Evolutionary conservation across 2,113 vertebrate genomes (phyloP), one percentile per base, ranked within the genome.

Genomic region (Theropithecus gelada): DNA sequence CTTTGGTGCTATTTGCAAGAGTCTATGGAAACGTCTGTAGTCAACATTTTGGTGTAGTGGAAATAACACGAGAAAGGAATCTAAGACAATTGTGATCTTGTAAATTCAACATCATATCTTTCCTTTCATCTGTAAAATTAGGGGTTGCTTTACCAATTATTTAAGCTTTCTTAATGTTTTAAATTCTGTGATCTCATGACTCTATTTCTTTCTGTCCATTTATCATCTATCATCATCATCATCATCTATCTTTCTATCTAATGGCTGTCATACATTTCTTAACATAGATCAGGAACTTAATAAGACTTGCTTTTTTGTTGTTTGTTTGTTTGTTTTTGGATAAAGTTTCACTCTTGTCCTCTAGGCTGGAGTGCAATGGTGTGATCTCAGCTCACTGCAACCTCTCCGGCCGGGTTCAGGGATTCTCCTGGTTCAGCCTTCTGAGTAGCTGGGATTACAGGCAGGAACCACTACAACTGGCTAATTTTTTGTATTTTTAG

Each of bases 141-240:
- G 9, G 8, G 6, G 40, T 22, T 90, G 55, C 0, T 18, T 61
- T 92, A 50, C 16, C 88, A 30, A 88, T 84, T 79, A 90, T 40
- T 57, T 55, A 75, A 66, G 2, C 10, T 50, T 27, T 88, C 43
- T 75, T 17, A 27, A 64, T 38, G 52, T 92, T 91, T 89, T 25
- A 93, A 61, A 66, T 82, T 94, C 17, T 97, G 1, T 88, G 7
- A 57, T 95, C 40, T 80, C 82, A 66, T 50, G 27, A 86, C 90
- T 88, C 30, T 6, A 55, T 64, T 48, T 25, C 13, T 30, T 57
- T 75, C 59, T 35, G 10, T 55, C 66, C 50, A 7, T 50, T 9
- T 91, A n/a, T 30, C 16, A 43, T 48, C 22, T 50, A 8, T 50
- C 11, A 10, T n/a, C 25, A 25, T 38, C 23, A n/a, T 38, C 23